Evolutionary conservation across 2,888 invertebrate genomes (phyloP).

Genomic region (Mylabris sibirica): DNA sequence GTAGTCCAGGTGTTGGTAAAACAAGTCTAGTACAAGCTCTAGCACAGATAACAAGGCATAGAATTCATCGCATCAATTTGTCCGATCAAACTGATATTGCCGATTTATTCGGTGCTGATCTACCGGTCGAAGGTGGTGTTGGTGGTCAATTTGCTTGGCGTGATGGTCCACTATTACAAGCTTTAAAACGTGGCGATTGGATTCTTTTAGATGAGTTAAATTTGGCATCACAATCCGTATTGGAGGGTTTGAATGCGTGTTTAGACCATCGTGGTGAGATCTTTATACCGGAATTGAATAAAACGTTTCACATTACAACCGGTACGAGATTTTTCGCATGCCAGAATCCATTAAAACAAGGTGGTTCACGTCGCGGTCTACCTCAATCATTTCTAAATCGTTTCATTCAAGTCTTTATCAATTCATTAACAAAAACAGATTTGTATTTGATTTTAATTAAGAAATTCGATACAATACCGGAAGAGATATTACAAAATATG

Average conservation of each 20-base stretch:
- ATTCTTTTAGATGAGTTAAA: conserved; percentile 97
- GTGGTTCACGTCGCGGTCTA: conserved; percentile 93
- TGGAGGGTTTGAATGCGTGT: conserved; percentile 98
- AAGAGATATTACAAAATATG: conserved; percentile 72
- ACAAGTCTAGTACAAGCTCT: conserved; percentile 93
- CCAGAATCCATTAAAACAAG: conserved; percentile 96
- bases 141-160: conserved; percentile 93
- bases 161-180: conserved; percentile 94
- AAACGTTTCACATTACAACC: conserved; percentile 78
- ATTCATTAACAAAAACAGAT: conserved; percentile 72
- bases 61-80: conserved; percentile 91
- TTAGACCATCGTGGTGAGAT: conserved; percentile 97
- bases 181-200: conserved; percentile 94
- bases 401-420: conserved; percentile 88
- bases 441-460: conserved; percentile 71
- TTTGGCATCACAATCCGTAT: conserved; percentile 96
- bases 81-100: conserved; percentile 99
- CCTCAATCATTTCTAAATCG: conserved; percentile 97
- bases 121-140: conserved; percentile 88
- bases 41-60: conserved; percentile 83
- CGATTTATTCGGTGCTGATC: conserved; percentile 97
- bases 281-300: conserved; percentile 92
- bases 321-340: conserved; percentile 93
- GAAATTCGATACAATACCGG: conserved; percentile 70
- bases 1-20: conserved; percentile 98